These are phyloP conservation scores for Melipona beecheii DNA, from an alignment of 2,888 invertebrate species.

Conservation along the genomic window DNA sequence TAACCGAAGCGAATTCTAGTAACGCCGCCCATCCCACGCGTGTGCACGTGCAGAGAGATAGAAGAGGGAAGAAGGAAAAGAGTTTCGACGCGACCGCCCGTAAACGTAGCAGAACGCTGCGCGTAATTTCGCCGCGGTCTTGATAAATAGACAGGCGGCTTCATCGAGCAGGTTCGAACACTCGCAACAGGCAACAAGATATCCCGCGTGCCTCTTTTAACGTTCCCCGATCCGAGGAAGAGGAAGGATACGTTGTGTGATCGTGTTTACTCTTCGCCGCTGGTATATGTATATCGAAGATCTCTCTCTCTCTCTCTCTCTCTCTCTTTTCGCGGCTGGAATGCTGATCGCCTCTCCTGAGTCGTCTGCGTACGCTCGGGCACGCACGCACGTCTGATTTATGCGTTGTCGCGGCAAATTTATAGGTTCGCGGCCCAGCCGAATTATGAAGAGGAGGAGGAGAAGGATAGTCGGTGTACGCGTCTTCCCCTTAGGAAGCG, in stretches of 20 bases:
- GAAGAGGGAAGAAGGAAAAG: not conserved
- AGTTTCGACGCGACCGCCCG: not conserved
- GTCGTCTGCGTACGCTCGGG: constrained; percentile 44
- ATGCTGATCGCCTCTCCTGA: constrained; percentile 63
- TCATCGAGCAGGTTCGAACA: constrained; percentile 32
- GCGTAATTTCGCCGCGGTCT: constrained; percentile 46
- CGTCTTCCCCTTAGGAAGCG: constrained; percentile 8
- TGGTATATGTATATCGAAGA: constrained; percentile 50
- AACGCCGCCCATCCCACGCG: no score
- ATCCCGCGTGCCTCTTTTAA: constrained; percentile 20
- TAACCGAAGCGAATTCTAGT: constrained; percentile 23
- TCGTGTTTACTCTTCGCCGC: constrained; percentile 54
- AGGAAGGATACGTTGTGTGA: constrained; percentile 27
- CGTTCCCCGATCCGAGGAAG: not conserved
- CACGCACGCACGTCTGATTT: constrained; percentile 72
- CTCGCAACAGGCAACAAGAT: constrained; percentile 14
- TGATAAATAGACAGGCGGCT: constrained; percentile 49
- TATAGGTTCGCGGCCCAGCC: constrained; percentile 64
- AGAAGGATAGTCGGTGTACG: constrained; percentile 34
- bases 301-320: constrained; percentile 32
- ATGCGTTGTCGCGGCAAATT: constrained; percentile 69
- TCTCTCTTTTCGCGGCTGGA: constrained; percentile 52
- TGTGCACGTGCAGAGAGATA: not conserved
- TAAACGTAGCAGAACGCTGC: not conserved
- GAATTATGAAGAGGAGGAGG: constrained; percentile 61